A percentile compares a stretch with the other conserved stretches of the same genome.
These are phyloP conservation scores for Peromyscus attwateri DNA, from an alignment of 2,797 vertebrate species.

Conservation along the genomic window DNA sequence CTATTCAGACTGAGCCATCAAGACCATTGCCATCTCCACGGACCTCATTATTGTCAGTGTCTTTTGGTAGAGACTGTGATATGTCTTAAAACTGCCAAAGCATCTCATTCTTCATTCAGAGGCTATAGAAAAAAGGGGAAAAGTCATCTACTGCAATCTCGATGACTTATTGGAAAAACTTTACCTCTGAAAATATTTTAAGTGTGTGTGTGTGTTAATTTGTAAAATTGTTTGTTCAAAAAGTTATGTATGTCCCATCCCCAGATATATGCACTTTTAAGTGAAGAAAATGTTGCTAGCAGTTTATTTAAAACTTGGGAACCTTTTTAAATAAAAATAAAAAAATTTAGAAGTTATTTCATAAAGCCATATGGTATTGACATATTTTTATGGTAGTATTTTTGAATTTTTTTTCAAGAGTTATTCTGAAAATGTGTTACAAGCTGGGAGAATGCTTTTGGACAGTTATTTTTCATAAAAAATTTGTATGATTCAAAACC, in stretches of 20 bases:
- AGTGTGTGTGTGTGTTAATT: conserved; percentile 75
- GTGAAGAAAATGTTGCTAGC: conserved; percentile 80
- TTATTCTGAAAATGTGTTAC: conserved; percentile 80
- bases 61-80: conserved; percentile 79
- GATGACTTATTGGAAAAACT: conserved; percentile 71
- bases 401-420: conserved; percentile 78
- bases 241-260: conserved; percentile 76
- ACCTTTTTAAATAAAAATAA: conserved; percentile 80
- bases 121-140: conserved; percentile 74
- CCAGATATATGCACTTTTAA: conserved; percentile 85
- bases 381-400: conserved; percentile 84
- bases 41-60: conserved; percentile 77
- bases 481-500: conserved; percentile 74
- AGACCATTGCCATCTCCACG: conserved; percentile 78
- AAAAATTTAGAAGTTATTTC: conserved; percentile 82
- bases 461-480: conserved; percentile 81
- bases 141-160: conserved; percentile 60
- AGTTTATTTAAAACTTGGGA: conserved; percentile 77
- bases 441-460: conserved; percentile 75
- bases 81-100: conserved; percentile 86
- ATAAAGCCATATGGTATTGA: conserved; percentile 85
- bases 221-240: conserved; percentile 81
- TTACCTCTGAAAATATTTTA: conserved; percentile 50
- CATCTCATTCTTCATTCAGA: conserved; percentile 79
- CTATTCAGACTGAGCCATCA: conserved; percentile 79